Evolutionary conservation across 2,113 vertebrate species (phyloP), one percentile per base, ranked within the genome.

Genomic region (Engystomops pustulosus): DNA sequence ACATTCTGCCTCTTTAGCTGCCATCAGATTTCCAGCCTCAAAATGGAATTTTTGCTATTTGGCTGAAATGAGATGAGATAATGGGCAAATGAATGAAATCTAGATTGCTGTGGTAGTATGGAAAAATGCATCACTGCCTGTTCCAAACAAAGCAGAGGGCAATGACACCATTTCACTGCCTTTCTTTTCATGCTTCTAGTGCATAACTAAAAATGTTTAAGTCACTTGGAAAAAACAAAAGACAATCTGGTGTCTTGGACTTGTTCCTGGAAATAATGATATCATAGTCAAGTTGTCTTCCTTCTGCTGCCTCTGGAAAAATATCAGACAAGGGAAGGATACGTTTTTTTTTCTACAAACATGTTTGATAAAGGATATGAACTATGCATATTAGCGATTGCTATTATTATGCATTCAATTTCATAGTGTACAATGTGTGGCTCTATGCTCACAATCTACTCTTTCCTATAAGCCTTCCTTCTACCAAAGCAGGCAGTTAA

Each of bases 251-350:
- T 84, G 71, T 67, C 71, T 84, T 84, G 81, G 81, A 77, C 71
- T 12, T 77, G 72, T 76, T 84, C 81, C 81, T 84, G 81, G 81
- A 84, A 84, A 84, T 77, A 84, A 77, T 84, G 81, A 84, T 84
- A 75, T 84, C 81, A 84, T 84, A 34, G 60, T 84, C 72, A 84
- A 84, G 58, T 76, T 77, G 72, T 65, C 72, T 67, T 76, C 71
- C 44, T 68, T 67, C 58, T 84, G 81, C 58, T 81, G 36, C 44
- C 53, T 51, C 71, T 77, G 25, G 53, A 83, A 65, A 84, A 77
- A 77, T 36, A 81, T 81, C 62, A 81, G 70, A 68, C 32, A 51
- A 51, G 58, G 71, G n/a, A 77, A 76, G 25, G 60, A 74, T 65
- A 84, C 49, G 72, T 27, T 51, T 75, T 75, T n/a, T 47, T 30